A percentile compares a stretch with the other conserved stretches of the same genome.
These are phyloP conservation scores for Dysdera silvatica DNA, from an alignment of 1,140 invertebrate species.

Conservation along the genomic window DNA sequence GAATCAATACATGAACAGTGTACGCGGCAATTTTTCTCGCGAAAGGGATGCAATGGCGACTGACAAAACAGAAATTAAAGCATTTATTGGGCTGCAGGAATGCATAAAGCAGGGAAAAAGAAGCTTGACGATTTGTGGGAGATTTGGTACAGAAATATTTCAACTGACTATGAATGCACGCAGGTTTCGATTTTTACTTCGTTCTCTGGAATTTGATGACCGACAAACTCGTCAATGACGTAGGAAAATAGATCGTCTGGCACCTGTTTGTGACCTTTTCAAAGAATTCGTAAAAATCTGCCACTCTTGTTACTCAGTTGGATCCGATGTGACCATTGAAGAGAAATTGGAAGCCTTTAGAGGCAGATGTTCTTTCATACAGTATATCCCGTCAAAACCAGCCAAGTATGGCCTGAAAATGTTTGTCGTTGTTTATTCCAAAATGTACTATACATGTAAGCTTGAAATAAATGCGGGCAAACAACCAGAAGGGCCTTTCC, in stretches of 20 bases:
- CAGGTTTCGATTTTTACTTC: constrained; percentile 9
- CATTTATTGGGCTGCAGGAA: too few relatives aligned
- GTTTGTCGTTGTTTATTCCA: constrained; percentile 24
- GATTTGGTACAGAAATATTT: not conserved
- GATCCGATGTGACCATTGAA: constrained; percentile 12
- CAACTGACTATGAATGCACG: not conserved
- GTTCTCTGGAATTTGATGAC: not conserved
- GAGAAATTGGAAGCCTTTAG: constrained; percentile 20
- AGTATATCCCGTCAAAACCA: constrained; percentile 31
- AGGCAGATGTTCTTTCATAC: constrained; percentile 26
- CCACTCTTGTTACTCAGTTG: constrained; percentile 1
- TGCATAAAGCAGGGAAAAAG: too few relatives aligned
- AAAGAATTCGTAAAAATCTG: constrained; percentile 28
- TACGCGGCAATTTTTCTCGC: too few relatives aligned
- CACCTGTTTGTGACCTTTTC: constrained; percentile 28
- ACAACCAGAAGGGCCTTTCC: constrained; percentile 23
- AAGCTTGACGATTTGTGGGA: not conserved
- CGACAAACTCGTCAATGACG: not conserved
- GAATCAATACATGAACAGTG: too few relatives aligned
- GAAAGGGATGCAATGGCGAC: too few relatives aligned
- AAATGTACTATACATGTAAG: constrained; percentile 25
- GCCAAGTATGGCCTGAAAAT: constrained; percentile 35
- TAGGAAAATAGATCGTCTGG: constrained; percentile 17
- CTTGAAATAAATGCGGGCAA: constrained; percentile 31
- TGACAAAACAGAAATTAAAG: too few relatives aligned